Conservation (phyloP, 2,797 vertebrate species). For the Gallinago nigripennis region DNA sequence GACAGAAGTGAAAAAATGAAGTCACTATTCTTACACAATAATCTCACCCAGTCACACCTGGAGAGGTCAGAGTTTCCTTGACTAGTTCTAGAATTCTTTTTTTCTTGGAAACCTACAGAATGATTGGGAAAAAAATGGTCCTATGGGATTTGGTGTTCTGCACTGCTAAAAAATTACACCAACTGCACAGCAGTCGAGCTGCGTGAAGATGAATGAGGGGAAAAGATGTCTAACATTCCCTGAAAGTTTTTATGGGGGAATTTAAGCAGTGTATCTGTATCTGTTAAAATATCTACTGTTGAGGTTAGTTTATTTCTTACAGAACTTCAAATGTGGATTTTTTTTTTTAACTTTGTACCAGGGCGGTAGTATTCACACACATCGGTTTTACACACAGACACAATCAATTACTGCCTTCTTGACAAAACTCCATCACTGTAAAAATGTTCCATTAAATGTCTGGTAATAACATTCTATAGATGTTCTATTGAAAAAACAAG, state of each 20-base stretch:
- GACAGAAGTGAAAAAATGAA: neutral
- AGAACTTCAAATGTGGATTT: neutral
- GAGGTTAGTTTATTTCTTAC: neutral
- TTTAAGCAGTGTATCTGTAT: neutral
- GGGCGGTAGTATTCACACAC: neutral
- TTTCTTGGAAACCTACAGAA: neutral
- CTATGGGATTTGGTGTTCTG: neutral
- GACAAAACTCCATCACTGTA: constrained; percentile 14
- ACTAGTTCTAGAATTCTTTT: neutral
- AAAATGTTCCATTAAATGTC: constrained; percentile 49
- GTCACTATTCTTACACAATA: neutral
- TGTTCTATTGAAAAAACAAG: constrained; percentile 13
- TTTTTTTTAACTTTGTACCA: neutral
- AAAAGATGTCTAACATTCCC: neutral
- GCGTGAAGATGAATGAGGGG: neutral
- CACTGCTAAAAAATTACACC: neutral
- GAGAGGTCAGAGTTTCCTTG: neutral
- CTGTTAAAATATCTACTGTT: neutral
- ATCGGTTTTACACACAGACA: neutral
- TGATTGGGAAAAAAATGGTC: neutral
- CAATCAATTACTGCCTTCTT: constrained; percentile 16
- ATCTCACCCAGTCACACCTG: neutral
- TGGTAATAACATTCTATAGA: constrained; percentile 20
- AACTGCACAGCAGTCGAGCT: neutral
- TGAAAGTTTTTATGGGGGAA: neutral